Evolutionary conservation across 2,113 vertebrate genomes (phyloP), one percentile per base, ranked within the genome.

Genomic region (Oceanodroma tethys): DNA sequence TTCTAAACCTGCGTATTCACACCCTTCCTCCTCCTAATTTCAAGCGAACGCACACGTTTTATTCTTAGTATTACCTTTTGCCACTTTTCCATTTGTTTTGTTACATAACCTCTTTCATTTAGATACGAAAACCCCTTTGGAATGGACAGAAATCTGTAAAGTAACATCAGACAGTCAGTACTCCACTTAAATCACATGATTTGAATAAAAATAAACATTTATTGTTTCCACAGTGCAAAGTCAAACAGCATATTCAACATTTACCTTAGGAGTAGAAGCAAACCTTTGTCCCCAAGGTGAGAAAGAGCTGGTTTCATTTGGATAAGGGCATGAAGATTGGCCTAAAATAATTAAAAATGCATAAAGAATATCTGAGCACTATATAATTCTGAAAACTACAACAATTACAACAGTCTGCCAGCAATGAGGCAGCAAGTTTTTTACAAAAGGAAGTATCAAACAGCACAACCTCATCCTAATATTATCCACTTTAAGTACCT

Each of bases 41-140:
- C 38, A 73, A 80, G 38, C n/a, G n/a, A n/a, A n/a, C n/a, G n/a
- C 11, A 62, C 13, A 15, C 3, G 16, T 75, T 71, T 74, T 81
- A 29, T 38, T 43, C n/a, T 88, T 71, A 50, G 48, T 43, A 52
- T 97, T 98, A 99, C 99, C 99, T 99, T 99, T 96, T 99, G 99
- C 99, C 99, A 99, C 94, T 99, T 99, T 96, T 99, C 99, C 98
- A 99, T 98, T 94, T 99, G 99, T 97, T 99, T 99, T 96, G 98
- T 99, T 95, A 99, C 99, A 78, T 99, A 99, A 84, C 99, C 99
- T 88, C 99, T 99, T 97, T 99, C 99, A 89, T 99, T 99, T 92
- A 99, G 98, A 97, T 99, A 99, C 3, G 99, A 99, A 98, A 99
- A 99, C 2, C 99, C 99, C 98, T 99, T 99, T 83, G 99, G 99